phyloP scores from a whole-genome alignment of 2,113 vertebrate genomes.

The Alosa alosa region DNA sequence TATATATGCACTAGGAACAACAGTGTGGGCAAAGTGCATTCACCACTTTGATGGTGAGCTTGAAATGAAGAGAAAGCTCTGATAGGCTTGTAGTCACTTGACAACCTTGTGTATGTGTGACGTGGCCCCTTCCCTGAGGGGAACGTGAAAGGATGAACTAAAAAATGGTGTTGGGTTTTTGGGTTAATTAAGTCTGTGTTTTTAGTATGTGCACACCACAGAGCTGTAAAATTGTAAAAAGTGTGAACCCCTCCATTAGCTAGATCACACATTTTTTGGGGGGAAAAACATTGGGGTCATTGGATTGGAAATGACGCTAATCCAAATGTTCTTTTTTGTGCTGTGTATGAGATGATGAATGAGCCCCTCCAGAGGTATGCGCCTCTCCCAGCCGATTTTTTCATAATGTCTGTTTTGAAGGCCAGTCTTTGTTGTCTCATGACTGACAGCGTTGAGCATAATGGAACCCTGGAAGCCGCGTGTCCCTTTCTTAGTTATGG shows the following conservation, averaged over 20 bases:
- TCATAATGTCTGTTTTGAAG: no score
- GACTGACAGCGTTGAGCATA: no score
- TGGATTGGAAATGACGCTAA: no score
- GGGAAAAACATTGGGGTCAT: not conserved
- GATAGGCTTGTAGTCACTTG: not conserved
- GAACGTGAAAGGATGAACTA: no score
- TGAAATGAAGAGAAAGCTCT: not conserved
- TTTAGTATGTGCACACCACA: not conserved
- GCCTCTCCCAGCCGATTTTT: not conserved
- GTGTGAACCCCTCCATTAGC: not conserved
- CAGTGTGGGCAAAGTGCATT: not conserved
- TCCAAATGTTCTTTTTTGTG: no score
- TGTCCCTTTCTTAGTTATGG: no score
- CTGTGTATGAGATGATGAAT: not conserved
- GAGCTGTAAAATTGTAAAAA: no score
- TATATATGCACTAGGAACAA: no score
- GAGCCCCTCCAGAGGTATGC: not conserved
- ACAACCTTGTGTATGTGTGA: no score
- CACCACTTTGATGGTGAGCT: not conserved
- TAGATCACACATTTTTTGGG: not conserved
- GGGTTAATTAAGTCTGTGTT: not conserved
- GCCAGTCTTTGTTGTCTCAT: no score
- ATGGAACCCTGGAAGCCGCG: no score
- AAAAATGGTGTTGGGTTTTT: not conserved
- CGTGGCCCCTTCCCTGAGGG: no score